Percentiles rank a stretch among this genome's conserved stretches.
These are phyloP conservation scores for Auanema freiburgensis DNA, from an alignment of 2,888 invertebrate genomes.

Conservation along the genomic window DNA sequence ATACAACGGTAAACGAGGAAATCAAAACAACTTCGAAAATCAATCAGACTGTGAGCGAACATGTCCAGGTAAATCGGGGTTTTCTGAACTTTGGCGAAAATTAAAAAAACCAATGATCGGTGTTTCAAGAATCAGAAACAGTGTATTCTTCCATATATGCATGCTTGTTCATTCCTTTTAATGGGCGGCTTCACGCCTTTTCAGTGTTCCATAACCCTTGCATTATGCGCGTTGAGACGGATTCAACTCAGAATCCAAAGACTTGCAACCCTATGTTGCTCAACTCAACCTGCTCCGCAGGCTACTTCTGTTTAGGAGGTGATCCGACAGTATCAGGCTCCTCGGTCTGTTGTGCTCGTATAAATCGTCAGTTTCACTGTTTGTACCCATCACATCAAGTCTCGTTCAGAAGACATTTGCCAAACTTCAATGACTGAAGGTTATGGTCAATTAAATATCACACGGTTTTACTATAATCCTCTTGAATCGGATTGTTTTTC, in stretches of 20 bases:
- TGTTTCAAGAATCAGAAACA: neutral
- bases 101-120: constrained; percentile 3
- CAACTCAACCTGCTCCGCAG: constrained; percentile 9
- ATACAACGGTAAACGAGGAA: constrained; percentile 62
- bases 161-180: constrained; percentile 11
- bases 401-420: constrained; percentile 44
- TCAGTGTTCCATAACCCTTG: constrained; percentile 55
- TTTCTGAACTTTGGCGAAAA: too few species aligned
- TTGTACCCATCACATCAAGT: constrained; percentile 3
- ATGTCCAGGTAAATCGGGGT: constrained; percentile 57
- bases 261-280: constrained; percentile 30
- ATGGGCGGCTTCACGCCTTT: constrained; percentile 10
- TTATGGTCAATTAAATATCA: constrained; percentile 38
- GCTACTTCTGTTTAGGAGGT: constrained; percentile 44
- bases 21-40: constrained; percentile 62
- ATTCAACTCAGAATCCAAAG: constrained; percentile 23
- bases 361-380: constrained; percentile 37
- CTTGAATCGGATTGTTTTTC: constrained; percentile 37
- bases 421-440: constrained; percentile 40
- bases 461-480: constrained; percentile 52
- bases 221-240: constrained; percentile 37
- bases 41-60: constrained; percentile 58
- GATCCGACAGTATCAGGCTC: constrained; percentile 26
- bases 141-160: neutral
- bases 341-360: constrained; percentile 43